phyloP scores from a whole-genome alignment of 2,888 invertebrate species.

The Octonoba sinensis region DNA sequence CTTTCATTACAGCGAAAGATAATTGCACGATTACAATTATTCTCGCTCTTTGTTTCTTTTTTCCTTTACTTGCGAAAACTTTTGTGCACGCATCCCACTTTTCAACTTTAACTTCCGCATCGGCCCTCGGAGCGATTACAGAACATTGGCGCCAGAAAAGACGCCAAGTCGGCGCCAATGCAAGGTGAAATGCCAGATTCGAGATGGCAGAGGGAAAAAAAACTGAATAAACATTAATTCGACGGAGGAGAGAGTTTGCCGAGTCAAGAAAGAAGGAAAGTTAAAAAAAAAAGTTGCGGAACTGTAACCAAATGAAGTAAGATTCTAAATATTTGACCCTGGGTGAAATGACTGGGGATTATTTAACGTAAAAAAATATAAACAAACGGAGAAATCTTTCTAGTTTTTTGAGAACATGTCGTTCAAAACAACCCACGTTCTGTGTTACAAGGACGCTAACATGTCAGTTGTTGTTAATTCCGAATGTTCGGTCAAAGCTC shows the following conservation, averaged over 20 bases:
- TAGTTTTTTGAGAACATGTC: neutral
- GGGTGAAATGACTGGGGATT: slow-evolving; percentile 32
- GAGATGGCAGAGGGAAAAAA: slow-evolving; percentile 14
- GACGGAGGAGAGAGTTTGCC: neutral
- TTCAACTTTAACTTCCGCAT: slow-evolving; percentile 10
- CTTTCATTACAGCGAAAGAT: neutral
- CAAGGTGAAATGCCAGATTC: slow-evolving; percentile 45
- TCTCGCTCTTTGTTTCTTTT: neutral
- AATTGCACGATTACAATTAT: neutral
- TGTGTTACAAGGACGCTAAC: slow-evolving; percentile 8
- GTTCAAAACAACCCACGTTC: slow-evolving; percentile 7
- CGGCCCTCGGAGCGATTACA: neutral
- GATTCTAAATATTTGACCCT: slow-evolving; percentile 53
- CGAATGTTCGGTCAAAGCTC: no score
- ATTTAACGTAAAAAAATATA: slow-evolving; percentile 7
- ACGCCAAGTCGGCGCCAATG: slow-evolving; percentile 57
- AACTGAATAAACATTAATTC: neutral
- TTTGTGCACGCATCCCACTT: neutral
- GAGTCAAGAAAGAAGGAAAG: slow-evolving; percentile 8
- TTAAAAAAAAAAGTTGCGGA: slow-evolving; percentile 9
- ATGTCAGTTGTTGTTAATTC: no score
- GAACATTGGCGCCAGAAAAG: slow-evolving; percentile 27
- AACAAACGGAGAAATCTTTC: neutral
- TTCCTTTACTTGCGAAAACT: no score
- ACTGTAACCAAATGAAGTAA: slow-evolving; percentile 40